Conservation (phyloP, 1,140 invertebrate species). For the Sweltsa coloradensis region DNA sequence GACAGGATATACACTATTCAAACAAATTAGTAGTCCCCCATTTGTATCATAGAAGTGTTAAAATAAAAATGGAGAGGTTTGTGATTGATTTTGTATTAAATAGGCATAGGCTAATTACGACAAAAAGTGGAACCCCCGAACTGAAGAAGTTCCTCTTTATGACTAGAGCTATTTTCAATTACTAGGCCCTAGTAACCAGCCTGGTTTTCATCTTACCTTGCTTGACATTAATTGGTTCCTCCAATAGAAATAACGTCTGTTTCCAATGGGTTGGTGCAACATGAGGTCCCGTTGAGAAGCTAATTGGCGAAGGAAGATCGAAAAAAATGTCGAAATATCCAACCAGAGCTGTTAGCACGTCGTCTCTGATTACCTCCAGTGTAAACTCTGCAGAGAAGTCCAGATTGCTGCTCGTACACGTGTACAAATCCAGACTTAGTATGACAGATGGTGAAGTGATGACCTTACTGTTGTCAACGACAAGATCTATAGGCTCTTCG, state of each 20-base stretch:
- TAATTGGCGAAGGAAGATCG: conserved; percentile 52
- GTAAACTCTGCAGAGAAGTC: conserved; percentile 69
- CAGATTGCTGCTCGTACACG: conserved; percentile 65
- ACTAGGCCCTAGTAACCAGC: no score
- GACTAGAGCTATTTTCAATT: no score
- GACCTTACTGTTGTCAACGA: conserved; percentile 62
- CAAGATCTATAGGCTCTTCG: conserved; percentile 77
- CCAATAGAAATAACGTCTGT: conserved; percentile 90
- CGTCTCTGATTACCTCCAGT: conserved; percentile 54
- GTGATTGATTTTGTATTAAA: no score
- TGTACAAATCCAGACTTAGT: conserved; percentile 66
- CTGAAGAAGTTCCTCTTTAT: no score
- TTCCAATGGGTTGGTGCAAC: conserved; percentile 88
- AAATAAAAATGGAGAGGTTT: no score
- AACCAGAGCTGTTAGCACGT: conserved; percentile 72
- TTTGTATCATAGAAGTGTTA: no score
- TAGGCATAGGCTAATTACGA: no score
- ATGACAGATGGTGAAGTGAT: conserved; percentile 58
- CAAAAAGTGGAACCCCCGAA: no score
- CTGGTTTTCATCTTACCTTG: no score
- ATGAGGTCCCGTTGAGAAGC: conserved; percentile 60
- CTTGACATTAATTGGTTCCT: conserved; percentile 52
- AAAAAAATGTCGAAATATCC: conserved; percentile 91
- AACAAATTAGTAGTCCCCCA: no score
- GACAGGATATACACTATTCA: no score